Evolutionary conservation across 2,797 vertebrate genomes (phyloP), one percentile per base, ranked within the genome.

Genomic region (Iguana delicatissima): DNA sequence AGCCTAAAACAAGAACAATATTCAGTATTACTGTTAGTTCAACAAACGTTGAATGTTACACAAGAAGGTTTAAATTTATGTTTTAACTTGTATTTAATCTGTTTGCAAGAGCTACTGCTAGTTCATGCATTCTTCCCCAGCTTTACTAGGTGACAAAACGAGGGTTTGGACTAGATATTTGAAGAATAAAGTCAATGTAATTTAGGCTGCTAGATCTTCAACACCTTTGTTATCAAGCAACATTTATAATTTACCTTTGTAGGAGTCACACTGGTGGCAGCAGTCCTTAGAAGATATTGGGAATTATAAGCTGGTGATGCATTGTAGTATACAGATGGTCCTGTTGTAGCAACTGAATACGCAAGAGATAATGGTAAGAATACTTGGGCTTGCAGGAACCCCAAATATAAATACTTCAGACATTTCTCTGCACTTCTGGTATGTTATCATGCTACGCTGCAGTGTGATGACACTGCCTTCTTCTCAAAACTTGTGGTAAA

Each of bases 231-330:
- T 55, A 73, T 55, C 18, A 86, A 76, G 42, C 14, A 83, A 62
- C 38, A 84, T n/a, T 83, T 82, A 55, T 79, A 6, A 3, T 96
- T 46, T 94, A 99, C 99, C 98, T 99, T 99, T n/a, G 99, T 98
- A 93, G 99, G 99, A 20, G 99, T 99, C 91, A 98, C 98, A 94
- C 98, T 99, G 59, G 95, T 94, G 93, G 98, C 97, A 76, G 99
- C 98, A 95, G 99, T 97, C 93, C 98, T 98, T 69, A 99, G 98
- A 94, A 99, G 98, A 97, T 99, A 99, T 93, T 99, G 99, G 73
- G 99, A 99, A 96, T 98, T 99, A 96, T 99, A 99, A 87, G 98
- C 98, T 94, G 99, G 98, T 92, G 99, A 99, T 93, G 99, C 98
- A 94, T 96, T 99, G 97, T 99, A 99, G 97, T 98, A 99, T 59